A percentile compares a stretch with the other conserved stretches of the same genome.
Conservation (phyloP, 2,113 vertebrate species). For the Oplegnathus fasciatus region DNA sequence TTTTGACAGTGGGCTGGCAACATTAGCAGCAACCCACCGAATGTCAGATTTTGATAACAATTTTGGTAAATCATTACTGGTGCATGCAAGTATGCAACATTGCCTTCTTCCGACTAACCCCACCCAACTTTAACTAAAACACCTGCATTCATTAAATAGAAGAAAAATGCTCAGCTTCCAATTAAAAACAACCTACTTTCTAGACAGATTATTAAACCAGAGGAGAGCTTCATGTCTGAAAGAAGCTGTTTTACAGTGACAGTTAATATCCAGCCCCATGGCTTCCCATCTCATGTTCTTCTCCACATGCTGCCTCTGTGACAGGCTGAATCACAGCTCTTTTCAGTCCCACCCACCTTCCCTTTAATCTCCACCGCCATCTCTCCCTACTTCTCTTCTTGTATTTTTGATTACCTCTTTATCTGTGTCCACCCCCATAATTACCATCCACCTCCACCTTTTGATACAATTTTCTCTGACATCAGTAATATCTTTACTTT, state of each 20-base stretch:
- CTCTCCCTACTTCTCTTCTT: slow-evolving; percentile 39
- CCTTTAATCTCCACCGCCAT: slow-evolving; percentile 64
- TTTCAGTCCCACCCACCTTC: slow-evolving; percentile 55
- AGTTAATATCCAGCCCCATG: slow-evolving; percentile 60
- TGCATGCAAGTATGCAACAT: background rate
- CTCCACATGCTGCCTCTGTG: slow-evolving; percentile 55
- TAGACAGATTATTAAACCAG: slow-evolving; percentile 27
- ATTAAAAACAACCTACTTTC: slow-evolving; percentile 25
- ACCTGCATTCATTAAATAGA: slow-evolving; percentile 16
- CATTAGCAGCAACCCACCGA: too few relatives aligned
- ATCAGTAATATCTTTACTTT: slow-evolving; percentile 43
- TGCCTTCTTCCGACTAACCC: background rate
- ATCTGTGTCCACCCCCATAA: slow-evolving; percentile 36
- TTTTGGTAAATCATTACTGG: background rate
- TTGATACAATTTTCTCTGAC: slow-evolving; percentile 37
- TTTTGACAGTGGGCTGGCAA: background rate
- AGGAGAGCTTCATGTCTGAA: slow-evolving; percentile 21
- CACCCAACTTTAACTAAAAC: slow-evolving; percentile 8
- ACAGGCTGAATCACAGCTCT: slow-evolving; percentile 68
- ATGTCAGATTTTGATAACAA: background rate
- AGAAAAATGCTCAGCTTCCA: background rate
- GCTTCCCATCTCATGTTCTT: slow-evolving; percentile 63
- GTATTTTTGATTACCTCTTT: slow-evolving; percentile 58
- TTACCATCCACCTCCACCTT: slow-evolving; percentile 44
- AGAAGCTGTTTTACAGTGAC: slow-evolving; percentile 40